Conservation (phyloP, 2,113 vertebrate species). For the Diphyllodes magnificus region DNA sequence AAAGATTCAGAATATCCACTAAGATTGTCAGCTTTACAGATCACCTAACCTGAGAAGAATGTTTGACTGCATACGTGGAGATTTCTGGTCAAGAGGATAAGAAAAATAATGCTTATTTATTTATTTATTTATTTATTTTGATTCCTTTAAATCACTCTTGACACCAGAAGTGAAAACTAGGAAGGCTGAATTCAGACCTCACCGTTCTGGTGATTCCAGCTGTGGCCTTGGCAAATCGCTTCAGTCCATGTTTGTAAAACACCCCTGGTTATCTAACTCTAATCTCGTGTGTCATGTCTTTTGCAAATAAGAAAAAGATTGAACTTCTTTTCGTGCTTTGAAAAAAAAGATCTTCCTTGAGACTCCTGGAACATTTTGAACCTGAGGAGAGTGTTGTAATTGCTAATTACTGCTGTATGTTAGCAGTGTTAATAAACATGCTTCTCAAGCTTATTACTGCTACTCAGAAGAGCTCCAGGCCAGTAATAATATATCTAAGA, state of each 20-base stretch:
- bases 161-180: neutral
- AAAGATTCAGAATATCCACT: neutral
- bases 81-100: neutral
- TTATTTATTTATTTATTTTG: no score
- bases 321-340: neutral
- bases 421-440: neutral
- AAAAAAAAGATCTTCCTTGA: neutral
- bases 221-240: neutral
- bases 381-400: neutral
- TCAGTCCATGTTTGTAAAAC: neutral
- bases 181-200: neutral
- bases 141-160: neutral
- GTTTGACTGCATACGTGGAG: neutral
- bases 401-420: neutral
- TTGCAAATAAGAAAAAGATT: neutral
- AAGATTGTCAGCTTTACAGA: neutral
- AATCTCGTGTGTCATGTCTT: neutral
- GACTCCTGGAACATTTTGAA: neutral
- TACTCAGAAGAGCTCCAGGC: neutral
- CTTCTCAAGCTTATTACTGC: neutral
- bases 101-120: neutral
- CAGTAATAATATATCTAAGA: neutral
- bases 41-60: neutral
- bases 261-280: neutral
- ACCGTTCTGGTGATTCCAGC: neutral